These are phyloP conservation scores for Drosophila nikananu DNA, from an alignment of 1,140 invertebrate species.

Conservation along the genomic window DNA sequence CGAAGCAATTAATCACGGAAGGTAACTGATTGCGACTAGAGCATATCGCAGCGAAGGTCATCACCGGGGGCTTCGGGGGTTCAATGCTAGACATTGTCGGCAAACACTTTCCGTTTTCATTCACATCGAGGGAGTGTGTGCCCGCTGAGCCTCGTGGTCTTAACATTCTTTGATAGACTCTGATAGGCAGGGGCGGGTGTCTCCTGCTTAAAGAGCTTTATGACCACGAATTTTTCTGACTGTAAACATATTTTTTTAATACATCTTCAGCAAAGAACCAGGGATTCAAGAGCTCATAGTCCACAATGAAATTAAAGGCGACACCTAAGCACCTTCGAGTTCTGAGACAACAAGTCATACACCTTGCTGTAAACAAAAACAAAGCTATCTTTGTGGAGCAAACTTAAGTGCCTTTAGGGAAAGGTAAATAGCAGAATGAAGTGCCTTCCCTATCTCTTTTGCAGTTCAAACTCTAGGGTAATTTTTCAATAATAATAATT, in stretches of 20 bases:
- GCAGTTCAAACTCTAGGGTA: background rate
- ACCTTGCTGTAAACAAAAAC: constrained; percentile 16
- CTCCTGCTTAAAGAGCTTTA: constrained; percentile 6
- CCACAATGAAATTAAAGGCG: background rate
- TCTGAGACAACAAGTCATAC: constrained; percentile 8
- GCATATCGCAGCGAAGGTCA: constrained; percentile 41
- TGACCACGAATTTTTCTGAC: background rate
- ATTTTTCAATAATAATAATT: constrained; percentile 66
- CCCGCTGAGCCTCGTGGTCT: constrained; percentile 34
- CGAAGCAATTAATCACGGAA: constrained; percentile 50
- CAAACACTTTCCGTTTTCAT: constrained; percentile 54
- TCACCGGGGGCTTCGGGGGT: constrained; percentile 8
- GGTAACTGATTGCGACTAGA: constrained; percentile 47
- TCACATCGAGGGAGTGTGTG: constrained; percentile 8
- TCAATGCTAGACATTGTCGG: constrained; percentile 34
- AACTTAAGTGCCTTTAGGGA: constrained; percentile 5
- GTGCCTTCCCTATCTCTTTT: background rate
- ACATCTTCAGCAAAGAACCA: background rate
- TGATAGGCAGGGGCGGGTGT: background rate
- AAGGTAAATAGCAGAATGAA: constrained; percentile 7
- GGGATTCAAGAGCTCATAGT: constrained; percentile 1
- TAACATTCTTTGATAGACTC: constrained; percentile 4
- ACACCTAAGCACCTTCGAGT: constrained; percentile 20
- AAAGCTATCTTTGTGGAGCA: constrained; percentile 35
- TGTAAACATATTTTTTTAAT: constrained; percentile 29